Conservation (phyloP, 2,113 vertebrate species). For the Elephantulus edwardii region DNA sequence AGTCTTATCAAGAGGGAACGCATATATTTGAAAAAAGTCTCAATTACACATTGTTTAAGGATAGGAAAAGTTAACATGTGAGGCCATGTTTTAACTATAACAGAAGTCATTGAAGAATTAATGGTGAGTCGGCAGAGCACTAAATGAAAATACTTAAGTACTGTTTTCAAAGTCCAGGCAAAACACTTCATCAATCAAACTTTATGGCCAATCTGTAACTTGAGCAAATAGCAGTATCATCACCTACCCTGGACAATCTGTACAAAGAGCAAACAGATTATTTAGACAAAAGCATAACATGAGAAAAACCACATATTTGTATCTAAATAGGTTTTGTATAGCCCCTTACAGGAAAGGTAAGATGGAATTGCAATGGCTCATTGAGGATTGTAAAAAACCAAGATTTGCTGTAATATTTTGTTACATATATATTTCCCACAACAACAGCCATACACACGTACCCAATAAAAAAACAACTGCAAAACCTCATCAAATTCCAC, state of each 20-base stretch:
- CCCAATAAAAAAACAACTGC: background rate
- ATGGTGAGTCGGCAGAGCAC: background rate
- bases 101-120: background rate
- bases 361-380: background rate
- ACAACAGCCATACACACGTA: background rate
- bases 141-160: constrained; percentile 1
- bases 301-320: constrained; percentile 14
- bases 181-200: background rate
- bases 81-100: constrained; percentile 14
- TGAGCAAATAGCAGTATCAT: constrained; percentile 5
- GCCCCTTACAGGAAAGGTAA: background rate
- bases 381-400: background rate
- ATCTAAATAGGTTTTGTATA: constrained; percentile 10
- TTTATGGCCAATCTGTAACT: constrained; percentile 8
- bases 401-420: background rate
- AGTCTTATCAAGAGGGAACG: background rate
- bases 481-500: background rate
- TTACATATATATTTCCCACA: background rate
- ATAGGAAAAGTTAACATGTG: background rate
- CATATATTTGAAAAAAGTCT: background rate
- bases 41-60: constrained; percentile 27
- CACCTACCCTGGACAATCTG: background rate
- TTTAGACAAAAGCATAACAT: constrained; percentile 20
- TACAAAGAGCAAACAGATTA: constrained; percentile 8
- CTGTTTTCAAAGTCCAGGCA: constrained; percentile 3